Conservation (phyloP, 2,113 vertebrate species). For the Megaceryle maxima region DNA sequence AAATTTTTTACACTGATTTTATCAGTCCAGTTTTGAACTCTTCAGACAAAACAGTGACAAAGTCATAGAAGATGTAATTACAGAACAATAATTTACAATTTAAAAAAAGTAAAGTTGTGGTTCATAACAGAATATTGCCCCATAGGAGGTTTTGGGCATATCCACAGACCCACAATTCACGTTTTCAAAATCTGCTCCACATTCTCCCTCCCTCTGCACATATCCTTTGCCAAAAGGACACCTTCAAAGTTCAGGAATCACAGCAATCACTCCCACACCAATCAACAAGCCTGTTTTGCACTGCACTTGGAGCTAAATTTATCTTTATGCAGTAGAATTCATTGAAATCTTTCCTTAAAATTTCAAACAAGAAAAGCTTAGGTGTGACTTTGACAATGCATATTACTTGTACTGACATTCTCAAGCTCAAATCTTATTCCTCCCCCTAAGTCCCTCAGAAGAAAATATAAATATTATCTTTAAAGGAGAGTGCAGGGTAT, state of each 20-base stretch:
- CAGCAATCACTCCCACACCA: constrained; percentile 6
- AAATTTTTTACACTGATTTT: neutral
- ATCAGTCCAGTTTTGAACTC: neutral
- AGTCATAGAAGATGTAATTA: neutral
- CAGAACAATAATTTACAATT: neutral
- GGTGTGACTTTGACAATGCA: neutral
- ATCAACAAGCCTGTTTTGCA: neutral
- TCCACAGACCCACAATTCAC: neutral
- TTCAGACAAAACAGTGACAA: neutral
- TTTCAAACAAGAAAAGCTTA: neutral
- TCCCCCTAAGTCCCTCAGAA: neutral
- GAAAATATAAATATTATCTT: neutral
- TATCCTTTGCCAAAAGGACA: neutral
- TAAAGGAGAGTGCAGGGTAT: neutral
- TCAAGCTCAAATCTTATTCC: neutral
- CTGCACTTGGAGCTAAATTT: constrained; percentile 6
- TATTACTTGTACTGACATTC: neutral
- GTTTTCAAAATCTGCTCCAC: neutral
- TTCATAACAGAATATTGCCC: neutral
- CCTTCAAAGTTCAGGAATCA: neutral
- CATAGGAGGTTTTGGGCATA: neutral
- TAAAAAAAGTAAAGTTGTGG: neutral
- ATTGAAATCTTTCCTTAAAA: neutral
- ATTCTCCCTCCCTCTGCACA: neutral
- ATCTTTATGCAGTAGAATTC: neutral